These are phyloP conservation scores for Pachypanchax playfairii DNA, from an alignment of 2,113 vertebrate genomes.

Conservation along the genomic window DNA sequence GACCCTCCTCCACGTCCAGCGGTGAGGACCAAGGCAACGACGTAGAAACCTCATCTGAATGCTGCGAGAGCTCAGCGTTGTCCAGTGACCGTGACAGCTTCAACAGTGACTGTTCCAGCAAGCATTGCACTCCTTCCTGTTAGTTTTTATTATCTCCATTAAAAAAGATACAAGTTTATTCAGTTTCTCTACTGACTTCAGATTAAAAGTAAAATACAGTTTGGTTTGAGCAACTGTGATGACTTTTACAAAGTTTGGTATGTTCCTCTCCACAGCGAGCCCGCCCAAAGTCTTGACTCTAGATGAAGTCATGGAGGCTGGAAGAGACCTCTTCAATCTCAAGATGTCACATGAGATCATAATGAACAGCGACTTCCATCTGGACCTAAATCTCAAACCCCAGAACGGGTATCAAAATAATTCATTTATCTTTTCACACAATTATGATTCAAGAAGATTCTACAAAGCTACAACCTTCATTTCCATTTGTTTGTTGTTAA, in stretches of 20 bases:
- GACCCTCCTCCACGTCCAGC: constrained; percentile 72
- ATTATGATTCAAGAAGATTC: too few species aligned
- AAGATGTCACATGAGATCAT: constrained; percentile 91
- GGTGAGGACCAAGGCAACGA: constrained; percentile 86
- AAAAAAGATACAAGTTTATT: not conserved
- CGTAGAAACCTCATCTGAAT: constrained; percentile 82
- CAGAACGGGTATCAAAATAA: constrained; percentile 84
- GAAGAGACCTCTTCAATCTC: constrained; percentile 86
- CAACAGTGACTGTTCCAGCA: constrained; percentile 90
- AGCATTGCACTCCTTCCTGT: constrained; percentile 90
- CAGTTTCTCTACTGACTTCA: not conserved
- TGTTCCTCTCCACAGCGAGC: constrained; percentile 79
- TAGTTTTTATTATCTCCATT: not conserved
- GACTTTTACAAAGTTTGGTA: not conserved
- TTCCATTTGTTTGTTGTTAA: too few species aligned
- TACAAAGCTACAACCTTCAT: too few species aligned
- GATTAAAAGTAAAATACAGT: too few species aligned
- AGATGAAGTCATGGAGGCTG: constrained; percentile 88
- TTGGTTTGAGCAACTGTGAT: not conserved
- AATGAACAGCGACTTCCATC: constrained; percentile 84
- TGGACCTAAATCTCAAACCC: constrained; percentile 80
- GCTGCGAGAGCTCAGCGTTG: constrained; percentile 84
- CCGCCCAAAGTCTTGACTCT: constrained; percentile 86
- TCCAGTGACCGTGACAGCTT: constrained; percentile 90
- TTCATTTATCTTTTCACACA: too few species aligned